Evolutionary conservation across 2,113 vertebrate genomes (phyloP).

Genomic region (Damaliscus lunatus): DNA sequence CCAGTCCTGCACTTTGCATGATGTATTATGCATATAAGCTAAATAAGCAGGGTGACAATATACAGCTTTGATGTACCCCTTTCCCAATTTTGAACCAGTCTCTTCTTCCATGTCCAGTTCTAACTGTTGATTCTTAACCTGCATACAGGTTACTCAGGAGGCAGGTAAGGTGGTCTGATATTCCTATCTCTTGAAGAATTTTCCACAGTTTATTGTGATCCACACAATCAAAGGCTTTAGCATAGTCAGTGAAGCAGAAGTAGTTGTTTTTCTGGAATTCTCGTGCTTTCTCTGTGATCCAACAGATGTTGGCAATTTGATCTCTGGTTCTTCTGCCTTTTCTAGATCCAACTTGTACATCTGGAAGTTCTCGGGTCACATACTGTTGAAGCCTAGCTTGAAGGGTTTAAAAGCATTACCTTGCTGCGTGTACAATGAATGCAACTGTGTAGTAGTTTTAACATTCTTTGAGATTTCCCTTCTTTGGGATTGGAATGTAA

Average conservation of each 20-base stretch:
- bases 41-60: background rate
- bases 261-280: background rate
- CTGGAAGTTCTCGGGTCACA: background rate
- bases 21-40: background rate
- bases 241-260: background rate
- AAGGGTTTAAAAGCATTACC: background rate
- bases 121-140: background rate
- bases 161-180: background rate
- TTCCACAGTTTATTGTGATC: background rate
- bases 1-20: background rate
- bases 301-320: background rate
- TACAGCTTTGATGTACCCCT: background rate
- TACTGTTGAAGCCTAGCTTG: background rate
- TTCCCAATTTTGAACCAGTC: background rate
- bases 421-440: background rate
- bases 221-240: background rate
- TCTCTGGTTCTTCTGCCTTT: background rate
- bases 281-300: background rate
- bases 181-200: background rate
- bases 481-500: background rate
- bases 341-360: background rate
- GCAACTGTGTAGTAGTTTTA: background rate
- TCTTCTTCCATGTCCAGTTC: background rate
- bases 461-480: background rate
- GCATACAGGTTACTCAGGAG: background rate